These are phyloP conservation scores for Abscondita cerata DNA, from an alignment of 2,888 invertebrate species.

Conservation along the genomic window DNA sequence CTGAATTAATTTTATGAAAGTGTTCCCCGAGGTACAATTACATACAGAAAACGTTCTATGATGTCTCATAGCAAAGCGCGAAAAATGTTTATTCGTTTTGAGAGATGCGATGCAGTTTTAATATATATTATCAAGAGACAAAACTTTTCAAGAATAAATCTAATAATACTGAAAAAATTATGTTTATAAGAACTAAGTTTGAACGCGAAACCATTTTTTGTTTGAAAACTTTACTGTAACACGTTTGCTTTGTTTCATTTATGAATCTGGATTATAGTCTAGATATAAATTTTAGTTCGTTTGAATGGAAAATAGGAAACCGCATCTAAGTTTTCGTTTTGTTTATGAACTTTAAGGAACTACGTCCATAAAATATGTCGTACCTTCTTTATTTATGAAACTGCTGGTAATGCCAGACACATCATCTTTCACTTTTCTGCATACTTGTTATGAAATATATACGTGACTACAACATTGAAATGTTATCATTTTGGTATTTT, in stretches of 20 bases:
- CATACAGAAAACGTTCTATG: slow-evolving; percentile 30
- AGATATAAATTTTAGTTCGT: slow-evolving; percentile 35
- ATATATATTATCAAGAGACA: slow-evolving; percentile 30
- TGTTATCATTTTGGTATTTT: too few species aligned
- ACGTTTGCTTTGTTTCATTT: slow-evolving; percentile 35
- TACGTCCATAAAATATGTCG: slow-evolving; percentile 25
- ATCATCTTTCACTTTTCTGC: slow-evolving; percentile 20
- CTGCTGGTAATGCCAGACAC: slow-evolving; percentile 5
- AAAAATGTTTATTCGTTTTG: slow-evolving; percentile 28
- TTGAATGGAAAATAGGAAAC: slow-evolving; percentile 30
- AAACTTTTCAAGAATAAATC: slow-evolving; percentile 33
- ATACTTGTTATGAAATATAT: not conserved
- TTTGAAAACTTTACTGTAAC: slow-evolving; percentile 28
- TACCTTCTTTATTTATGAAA: slow-evolving; percentile 20
- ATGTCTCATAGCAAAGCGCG: slow-evolving; percentile 27
- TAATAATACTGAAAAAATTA: slow-evolving; percentile 33
- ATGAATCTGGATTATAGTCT: slow-evolving; percentile 32
- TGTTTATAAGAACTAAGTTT: slow-evolving; percentile 32
- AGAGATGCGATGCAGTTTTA: slow-evolving; percentile 26
- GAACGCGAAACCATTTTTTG: slow-evolving; percentile 30
- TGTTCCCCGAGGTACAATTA: slow-evolving; percentile 32
- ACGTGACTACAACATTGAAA: not conserved
- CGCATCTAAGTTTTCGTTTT: slow-evolving; percentile 25
- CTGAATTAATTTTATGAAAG: slow-evolving; percentile 32
- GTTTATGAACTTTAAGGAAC: slow-evolving; percentile 24